phyloP scores from a whole-genome alignment of 2,888 invertebrate genomes.

The Noctua janthina region DNA sequence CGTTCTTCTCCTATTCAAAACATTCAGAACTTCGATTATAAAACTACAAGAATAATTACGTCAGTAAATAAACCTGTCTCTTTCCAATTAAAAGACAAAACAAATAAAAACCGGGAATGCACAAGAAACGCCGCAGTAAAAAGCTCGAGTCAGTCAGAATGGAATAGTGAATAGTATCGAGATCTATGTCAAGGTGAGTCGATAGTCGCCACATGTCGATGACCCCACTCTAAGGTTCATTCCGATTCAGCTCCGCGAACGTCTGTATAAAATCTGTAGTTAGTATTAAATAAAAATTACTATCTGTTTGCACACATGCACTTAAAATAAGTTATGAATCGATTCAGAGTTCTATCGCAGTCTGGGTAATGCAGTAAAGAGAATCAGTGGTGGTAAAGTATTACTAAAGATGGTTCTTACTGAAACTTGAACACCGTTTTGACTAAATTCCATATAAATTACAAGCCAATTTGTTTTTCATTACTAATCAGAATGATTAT shows the following conservation, averaged over 20 bases:
- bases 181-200: slow-evolving; percentile 66
- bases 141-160: slow-evolving; percentile 30
- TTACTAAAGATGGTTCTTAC: neutral
- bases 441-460: neutral
- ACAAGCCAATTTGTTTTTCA: neutral
- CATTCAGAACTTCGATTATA: neutral
- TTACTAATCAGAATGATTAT: neutral
- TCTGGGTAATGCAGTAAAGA: neutral
- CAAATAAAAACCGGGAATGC: slow-evolving; percentile 7
- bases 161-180: slow-evolving; percentile 39
- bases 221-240: slow-evolving; percentile 54
- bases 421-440: neutral
- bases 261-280: slow-evolving; percentile 12
- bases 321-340: neutral
- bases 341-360: neutral
- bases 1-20: neutral
- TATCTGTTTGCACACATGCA: neutral
- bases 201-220: slow-evolving; percentile 50
- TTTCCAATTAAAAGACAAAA: neutral
- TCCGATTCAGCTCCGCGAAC: slow-evolving; percentile 33
- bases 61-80: neutral
- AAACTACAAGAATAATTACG: neutral
- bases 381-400: neutral
- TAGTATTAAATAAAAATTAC: neutral
- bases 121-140: slow-evolving; percentile 32